phyloP scores from a whole-genome alignment of 2,888 invertebrate species.

The Plagodis dolabraria region DNA sequence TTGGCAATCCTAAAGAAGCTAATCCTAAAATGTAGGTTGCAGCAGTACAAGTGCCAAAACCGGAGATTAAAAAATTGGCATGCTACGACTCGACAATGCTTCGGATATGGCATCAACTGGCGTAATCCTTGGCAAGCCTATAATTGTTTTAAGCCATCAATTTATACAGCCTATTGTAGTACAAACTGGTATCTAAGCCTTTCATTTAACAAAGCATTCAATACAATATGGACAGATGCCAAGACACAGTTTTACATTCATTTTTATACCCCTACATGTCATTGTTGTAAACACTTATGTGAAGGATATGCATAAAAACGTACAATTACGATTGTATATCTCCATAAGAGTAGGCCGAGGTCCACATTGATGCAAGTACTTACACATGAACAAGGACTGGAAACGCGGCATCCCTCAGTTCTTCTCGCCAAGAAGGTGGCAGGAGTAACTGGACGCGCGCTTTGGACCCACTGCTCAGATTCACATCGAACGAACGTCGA shows the following conservation, averaged over 20 bases:
- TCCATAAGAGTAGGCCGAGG: too few relatives aligned
- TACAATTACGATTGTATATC: too few relatives aligned
- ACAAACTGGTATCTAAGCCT: neutral
- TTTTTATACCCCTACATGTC: too few relatives aligned
- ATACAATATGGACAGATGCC: too few relatives aligned
- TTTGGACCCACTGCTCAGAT: slow-evolving; percentile 92
- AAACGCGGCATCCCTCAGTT: slow-evolving; percentile 93
- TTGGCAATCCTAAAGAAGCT: slow-evolving; percentile 1
- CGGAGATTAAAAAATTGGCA: slow-evolving; percentile 25
- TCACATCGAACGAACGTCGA: slow-evolving; percentile 92
- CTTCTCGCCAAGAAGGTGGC: slow-evolving; percentile 95
- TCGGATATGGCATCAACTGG: slow-evolving; percentile 4
- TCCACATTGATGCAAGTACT: slow-evolving; percentile 33
- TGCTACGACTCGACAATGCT: slow-evolving; percentile 13
- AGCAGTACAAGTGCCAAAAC: slow-evolving; percentile 18
- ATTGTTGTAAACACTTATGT: too few relatives aligned
- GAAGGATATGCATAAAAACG: too few relatives aligned
- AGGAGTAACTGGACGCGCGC: slow-evolving; percentile 95
- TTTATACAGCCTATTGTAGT: neutral
- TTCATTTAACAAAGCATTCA: neutral
- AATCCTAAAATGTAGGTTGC: slow-evolving; percentile 11
- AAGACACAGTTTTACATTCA: too few relatives aligned
- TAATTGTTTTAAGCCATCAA: slow-evolving; percentile 11
- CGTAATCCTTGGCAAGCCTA: slow-evolving; percentile 22
- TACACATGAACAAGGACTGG: slow-evolving; percentile 95